A percentile compares a stretch with the other conserved stretches of the same genome.
Conservation (phyloP, 1,140 invertebrate genomes). For the Andrena cerasifolii region DNA sequence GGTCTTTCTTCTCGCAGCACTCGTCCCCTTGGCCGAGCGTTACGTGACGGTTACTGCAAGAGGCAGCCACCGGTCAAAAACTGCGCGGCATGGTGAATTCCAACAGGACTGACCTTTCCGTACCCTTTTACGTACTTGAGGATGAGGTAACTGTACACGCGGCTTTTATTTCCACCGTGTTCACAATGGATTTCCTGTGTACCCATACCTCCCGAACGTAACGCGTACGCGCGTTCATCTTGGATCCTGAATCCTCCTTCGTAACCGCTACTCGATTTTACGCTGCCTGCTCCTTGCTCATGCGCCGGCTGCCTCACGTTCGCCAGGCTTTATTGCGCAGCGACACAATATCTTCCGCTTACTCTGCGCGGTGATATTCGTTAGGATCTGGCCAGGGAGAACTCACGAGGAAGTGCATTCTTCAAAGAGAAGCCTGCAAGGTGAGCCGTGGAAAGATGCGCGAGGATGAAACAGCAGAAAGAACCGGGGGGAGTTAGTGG, state of each 20-base stretch:
- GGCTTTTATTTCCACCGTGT: conserved; percentile 41
- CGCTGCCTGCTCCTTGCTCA: not conserved
- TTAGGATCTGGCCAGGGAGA: too few relatives aligned
- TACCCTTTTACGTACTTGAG: conserved; percentile 41
- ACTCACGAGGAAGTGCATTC: too few relatives aligned
- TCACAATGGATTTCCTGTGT: conserved; percentile 43
- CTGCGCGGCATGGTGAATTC: conserved; percentile 36
- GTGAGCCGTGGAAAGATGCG: too few relatives aligned
- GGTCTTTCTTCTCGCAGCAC: conserved; percentile 46
- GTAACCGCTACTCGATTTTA: not conserved
- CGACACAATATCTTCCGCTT: not conserved
- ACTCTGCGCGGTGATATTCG: too few relatives aligned
- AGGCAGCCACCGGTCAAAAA: conserved; percentile 30
- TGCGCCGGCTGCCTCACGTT: not conserved
- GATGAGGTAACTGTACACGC: conserved; percentile 49
- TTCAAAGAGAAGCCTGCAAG: too few relatives aligned
- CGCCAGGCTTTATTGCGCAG: not conserved
- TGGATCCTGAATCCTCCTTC: conserved; percentile 14
- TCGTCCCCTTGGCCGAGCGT: conserved; percentile 23
- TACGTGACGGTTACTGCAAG: conserved; percentile 44
- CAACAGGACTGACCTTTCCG: conserved; percentile 46
- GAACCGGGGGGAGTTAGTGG: too few relatives aligned
- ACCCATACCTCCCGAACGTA: not conserved
- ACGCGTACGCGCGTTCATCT: conserved; percentile 13
- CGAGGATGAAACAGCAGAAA: too few relatives aligned